These are phyloP conservation scores for Heterodera carotae DNA, from an alignment of 1,140 invertebrate species.

Conservation along the genomic window DNA sequence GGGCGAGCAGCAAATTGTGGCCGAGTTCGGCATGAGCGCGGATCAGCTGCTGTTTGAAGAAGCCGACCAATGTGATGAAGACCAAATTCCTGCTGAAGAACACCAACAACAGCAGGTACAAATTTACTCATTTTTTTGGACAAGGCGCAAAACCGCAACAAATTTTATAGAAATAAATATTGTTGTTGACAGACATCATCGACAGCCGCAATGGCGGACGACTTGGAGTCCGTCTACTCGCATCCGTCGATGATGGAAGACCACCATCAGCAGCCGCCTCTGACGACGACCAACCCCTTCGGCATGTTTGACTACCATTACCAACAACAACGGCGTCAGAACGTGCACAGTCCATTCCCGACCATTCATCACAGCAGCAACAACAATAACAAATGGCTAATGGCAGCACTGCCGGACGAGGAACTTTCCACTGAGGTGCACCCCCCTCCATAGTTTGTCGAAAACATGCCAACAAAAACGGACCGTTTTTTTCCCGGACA, in stretches of 20 bases:
- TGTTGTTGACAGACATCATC: too few species aligned
- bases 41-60: neutral
- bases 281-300: neutral
- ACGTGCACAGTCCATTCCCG: neutral
- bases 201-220: constrained; percentile 36
- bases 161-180: too few species aligned
- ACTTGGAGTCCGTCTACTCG: constrained; percentile 59
- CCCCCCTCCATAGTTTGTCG: too few species aligned
- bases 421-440: constrained; percentile 38
- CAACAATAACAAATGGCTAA: neutral
- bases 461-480: too few species aligned
- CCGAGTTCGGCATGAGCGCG: neutral
- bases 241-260: constrained; percentile 63
- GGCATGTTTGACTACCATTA: neutral
- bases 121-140: neutral
- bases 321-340: neutral
- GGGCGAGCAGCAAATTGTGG: neutral
- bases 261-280: constrained; percentile 17
- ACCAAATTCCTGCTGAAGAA: neutral
- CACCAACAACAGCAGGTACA: neutral
- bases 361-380: neutral
- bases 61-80: neutral
- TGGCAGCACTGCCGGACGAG: constrained; percentile 21
- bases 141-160: too few species aligned
- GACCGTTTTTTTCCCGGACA: too few species aligned